phyloP scores from a whole-genome alignment of 2,113 vertebrate genomes.

The Seriola quinqueradiata region DNA sequence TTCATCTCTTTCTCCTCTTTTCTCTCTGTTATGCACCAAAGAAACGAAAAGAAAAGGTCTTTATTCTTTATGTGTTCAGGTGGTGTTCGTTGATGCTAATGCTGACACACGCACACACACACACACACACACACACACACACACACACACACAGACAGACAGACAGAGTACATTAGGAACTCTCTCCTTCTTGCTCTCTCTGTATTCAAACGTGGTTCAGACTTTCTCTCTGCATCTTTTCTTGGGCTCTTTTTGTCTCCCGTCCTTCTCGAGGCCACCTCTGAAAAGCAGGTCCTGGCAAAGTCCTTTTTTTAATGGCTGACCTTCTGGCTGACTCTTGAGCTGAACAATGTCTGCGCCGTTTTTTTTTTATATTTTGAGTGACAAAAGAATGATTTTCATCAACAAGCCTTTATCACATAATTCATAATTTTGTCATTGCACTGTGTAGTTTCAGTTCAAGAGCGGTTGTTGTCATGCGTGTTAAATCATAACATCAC shows the following conservation, averaged over 20 bases:
- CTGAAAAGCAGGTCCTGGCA: constrained; percentile 34
- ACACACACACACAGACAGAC: background rate
- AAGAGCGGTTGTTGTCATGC: background rate
- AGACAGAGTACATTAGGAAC: background rate
- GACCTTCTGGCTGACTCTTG: constrained; percentile 16
- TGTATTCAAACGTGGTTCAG: constrained; percentile 24
- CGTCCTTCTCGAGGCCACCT: constrained; percentile 26
- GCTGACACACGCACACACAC: background rate
- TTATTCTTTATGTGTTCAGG: constrained; percentile 9
- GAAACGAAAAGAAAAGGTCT: background rate
- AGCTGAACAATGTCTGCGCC: background rate
- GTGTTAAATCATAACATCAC: too few relatives aligned
- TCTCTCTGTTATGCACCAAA: constrained; percentile 14
- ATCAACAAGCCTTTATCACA: background rate
- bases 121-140: background rate
- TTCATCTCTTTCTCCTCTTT: constrained; percentile 17
- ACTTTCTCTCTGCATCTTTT: constrained; percentile 10
- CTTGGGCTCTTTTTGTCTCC: constrained; percentile 15
- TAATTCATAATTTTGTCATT: constrained; percentile 1
- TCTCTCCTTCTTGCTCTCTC: background rate
- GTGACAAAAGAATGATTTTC: constrained; percentile 5
- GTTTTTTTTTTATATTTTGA: background rate
- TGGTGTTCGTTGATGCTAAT: background rate
- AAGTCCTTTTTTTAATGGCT: constrained; percentile 25
- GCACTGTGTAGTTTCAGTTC: background rate